Percentiles rank a stretch among this genome's conserved stretches.
Evolutionary conservation across 2,113 vertebrate genomes (phyloP).

Genomic region (Nannobrachium achirus): DNA sequence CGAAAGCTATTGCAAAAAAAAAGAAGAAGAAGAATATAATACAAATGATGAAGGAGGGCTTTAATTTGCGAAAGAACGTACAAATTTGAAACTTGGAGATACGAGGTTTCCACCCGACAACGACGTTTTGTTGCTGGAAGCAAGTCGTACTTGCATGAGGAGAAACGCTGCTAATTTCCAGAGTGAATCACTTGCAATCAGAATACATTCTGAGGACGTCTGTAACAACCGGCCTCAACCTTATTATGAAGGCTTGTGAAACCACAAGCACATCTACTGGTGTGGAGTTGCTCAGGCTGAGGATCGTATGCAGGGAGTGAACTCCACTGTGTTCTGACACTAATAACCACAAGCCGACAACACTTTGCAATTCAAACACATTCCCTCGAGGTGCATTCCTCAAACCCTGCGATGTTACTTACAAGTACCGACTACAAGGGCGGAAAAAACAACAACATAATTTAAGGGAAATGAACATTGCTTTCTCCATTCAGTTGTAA

Average conservation of each 20-base stretch:
- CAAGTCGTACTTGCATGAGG: slow-evolving; percentile 42
- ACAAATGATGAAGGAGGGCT: too few relatives aligned
- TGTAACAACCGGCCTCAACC: slow-evolving; percentile 31
- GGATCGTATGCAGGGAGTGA: slow-evolving; percentile 23
- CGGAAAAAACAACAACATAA: background rate
- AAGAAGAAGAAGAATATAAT: too few relatives aligned
- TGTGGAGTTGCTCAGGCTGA: slow-evolving; percentile 37
- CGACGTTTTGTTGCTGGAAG: slow-evolving; percentile 70
- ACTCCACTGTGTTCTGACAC: slow-evolving; percentile 19
- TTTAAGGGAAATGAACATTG: too few relatives aligned
- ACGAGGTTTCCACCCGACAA: too few relatives aligned
- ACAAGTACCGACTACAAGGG: background rate
- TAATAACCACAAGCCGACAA: slow-evolving; percentile 15
- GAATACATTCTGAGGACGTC: slow-evolving; percentile 45
- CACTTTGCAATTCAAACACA: slow-evolving; percentile 16
- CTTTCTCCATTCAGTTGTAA: too few relatives aligned
- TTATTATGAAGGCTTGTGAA: slow-evolving; percentile 58
- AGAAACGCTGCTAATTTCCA: slow-evolving; percentile 62
- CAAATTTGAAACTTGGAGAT: too few relatives aligned
- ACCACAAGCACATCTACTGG: slow-evolving; percentile 30
- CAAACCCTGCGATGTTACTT: background rate
- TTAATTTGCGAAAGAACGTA: too few relatives aligned
- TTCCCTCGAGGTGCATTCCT: background rate
- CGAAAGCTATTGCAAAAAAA: too few relatives aligned
- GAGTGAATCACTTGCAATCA: slow-evolving; percentile 71